Base-by-base conservation (phyloP, 2,797 vertebrate genomes). In the Triplophysa yarkandensis region DNA sequence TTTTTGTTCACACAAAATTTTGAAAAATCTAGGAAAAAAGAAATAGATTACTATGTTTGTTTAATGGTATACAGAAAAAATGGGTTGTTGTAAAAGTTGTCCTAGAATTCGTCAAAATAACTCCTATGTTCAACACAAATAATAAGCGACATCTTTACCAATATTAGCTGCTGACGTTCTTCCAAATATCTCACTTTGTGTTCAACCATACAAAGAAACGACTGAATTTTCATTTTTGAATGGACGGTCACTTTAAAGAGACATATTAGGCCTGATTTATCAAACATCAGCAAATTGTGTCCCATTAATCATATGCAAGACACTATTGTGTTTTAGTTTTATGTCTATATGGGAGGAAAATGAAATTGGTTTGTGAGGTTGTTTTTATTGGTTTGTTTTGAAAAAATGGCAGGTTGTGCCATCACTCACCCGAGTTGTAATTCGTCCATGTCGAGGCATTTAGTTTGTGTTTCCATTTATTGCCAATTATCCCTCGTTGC, bases 401-500 rank as follows among this genome's bases (percentile, higher is more conserved):
- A 67, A 48, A 17, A 68, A 48, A 63, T 66, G 74, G 44, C 43
- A 32, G 54, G 63, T 21, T 68, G 69, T 36, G 44, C 41, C 60
- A 71, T 54, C 63, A 34, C 50, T 54, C 63, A 34, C 34, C 44
- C 57, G 41, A 6, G 25, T 39, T 66, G 36, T 68, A 64, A 58
- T 77, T n/a, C 41, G 23, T 70, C 39, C 63, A 7, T 74, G 34
- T 72, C 57, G 21, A 34, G 32, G 21, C 39, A 27, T 30, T 21
- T 65, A 55, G 61, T 57, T 36, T 77, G 57, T 25, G 58, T 14
- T 63, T 57, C n/a, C 7, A n/a, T 71, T 82, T 21, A 48, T 69
- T 69, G 73, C 76, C 71, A 41, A 67, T 64, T 61, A 67, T 39
- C 72, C 76, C 55, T 28, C 23, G 76, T 39, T 78, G 77, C 68